phyloP scores from a whole-genome alignment of 2,888 invertebrate species.

The Adelphocoris suturalis region DNA sequence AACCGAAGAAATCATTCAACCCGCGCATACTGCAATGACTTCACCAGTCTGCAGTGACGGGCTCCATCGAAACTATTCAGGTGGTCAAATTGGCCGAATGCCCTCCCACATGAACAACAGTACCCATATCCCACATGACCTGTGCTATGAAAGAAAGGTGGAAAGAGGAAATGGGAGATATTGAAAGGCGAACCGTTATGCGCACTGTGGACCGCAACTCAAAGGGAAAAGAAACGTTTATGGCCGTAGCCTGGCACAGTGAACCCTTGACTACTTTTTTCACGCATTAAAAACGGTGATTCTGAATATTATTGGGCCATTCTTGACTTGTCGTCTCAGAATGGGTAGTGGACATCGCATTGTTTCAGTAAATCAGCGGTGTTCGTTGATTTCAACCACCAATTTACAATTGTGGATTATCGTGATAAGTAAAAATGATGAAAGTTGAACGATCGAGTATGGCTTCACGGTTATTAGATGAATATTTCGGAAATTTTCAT shows the following conservation, averaged over 20 bases:
- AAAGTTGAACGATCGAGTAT: too few relatives aligned
- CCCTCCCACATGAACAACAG: slow-evolving; percentile 36
- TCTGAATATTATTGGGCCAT: slow-evolving; percentile 13
- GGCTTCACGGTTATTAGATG: too few relatives aligned
- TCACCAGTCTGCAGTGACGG: not conserved
- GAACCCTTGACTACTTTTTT: slow-evolving; percentile 12
- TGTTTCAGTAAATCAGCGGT: too few relatives aligned
- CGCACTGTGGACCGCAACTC: not conserved
- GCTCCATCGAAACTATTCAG: not conserved
- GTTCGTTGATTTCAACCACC: too few relatives aligned
- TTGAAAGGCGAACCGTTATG: slow-evolving; percentile 26
- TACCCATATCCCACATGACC: slow-evolving; percentile 28
- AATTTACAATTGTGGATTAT: too few relatives aligned
- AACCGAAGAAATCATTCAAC: slow-evolving; percentile 16
- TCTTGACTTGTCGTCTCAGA: not conserved
- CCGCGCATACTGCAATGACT: not conserved
- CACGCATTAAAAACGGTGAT: not conserved
- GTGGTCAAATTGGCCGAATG: slow-evolving; percentile 32
- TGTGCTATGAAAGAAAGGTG: slow-evolving; percentile 12
- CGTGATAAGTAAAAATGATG: too few relatives aligned
- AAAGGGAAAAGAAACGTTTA: slow-evolving; percentile 39
- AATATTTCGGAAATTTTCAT: too few relatives aligned
- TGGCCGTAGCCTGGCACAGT: slow-evolving; percentile 25
- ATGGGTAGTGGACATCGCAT: too few relatives aligned
- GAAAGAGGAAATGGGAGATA: slow-evolving; percentile 42